Conservation (phyloP, 2,888 invertebrate genomes). For the Calameuta filiformis region DNA sequence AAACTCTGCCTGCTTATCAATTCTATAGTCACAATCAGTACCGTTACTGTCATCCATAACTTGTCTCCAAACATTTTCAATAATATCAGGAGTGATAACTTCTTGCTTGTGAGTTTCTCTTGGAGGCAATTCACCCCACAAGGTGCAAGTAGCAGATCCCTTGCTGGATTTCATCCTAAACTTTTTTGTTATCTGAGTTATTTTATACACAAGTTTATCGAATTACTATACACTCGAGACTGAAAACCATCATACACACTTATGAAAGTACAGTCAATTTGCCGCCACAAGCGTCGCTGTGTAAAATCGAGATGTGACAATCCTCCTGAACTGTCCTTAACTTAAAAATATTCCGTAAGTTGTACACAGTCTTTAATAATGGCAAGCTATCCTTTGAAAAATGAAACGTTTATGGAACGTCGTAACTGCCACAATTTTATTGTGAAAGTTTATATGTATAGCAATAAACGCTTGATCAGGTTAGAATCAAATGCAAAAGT, state of each 20-base stretch:
- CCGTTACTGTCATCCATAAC: constrained; percentile 58
- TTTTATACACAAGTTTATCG: not conserved
- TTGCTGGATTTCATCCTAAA: constrained; percentile 57
- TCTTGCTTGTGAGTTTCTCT: constrained; percentile 61
- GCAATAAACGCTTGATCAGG: not conserved
- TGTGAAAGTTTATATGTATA: not conserved
- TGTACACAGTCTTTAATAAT: not conserved
- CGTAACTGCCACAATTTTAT: not conserved
- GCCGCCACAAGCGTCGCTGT: constrained; percentile 25
- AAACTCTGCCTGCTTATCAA: constrained; percentile 53
- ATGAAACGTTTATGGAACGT: not conserved
- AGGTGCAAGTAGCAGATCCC: constrained; percentile 33
- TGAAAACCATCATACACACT: not conserved
- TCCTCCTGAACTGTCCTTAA: not conserved
- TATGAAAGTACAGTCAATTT: constrained; percentile 23
- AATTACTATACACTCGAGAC: not conserved
- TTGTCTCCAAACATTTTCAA: constrained; percentile 64
- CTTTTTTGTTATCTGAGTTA: not conserved
- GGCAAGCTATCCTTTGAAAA: not conserved
- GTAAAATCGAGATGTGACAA: constrained; percentile 10
- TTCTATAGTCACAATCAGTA: constrained; percentile 56
- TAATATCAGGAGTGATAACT: constrained; percentile 61
- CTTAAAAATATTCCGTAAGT: not conserved
- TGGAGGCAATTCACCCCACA: constrained; percentile 60
- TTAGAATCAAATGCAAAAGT: not conserved